Percentiles rank a stretch among this genome's conserved stretches.
Evolutionary conservation across 2,113 vertebrate species (phyloP).

Genomic region (Phodopus roborovskii): DNA sequence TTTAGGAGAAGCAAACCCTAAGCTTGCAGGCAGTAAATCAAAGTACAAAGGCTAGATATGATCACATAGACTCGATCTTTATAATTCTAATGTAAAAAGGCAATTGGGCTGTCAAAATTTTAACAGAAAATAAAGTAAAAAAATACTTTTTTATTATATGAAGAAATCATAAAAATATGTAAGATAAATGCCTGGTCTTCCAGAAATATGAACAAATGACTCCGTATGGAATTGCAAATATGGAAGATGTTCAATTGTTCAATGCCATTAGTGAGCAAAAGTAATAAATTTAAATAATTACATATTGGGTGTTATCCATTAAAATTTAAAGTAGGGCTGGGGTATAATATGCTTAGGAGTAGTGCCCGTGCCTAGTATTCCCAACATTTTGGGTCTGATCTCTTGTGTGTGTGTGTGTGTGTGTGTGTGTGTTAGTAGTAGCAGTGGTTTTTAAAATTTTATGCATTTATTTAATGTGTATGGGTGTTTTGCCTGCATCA

Average conservation of each 20-base stretch:
- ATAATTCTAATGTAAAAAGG: neutral
- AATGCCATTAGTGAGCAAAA: conserved; percentile 13
- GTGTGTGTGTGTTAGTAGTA: neutral
- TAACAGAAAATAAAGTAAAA: conserved; percentile 32
- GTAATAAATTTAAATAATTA: conserved; percentile 17
- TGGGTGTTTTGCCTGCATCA: neutral
- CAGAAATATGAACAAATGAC: neutral
- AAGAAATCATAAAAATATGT: conserved; percentile 21
- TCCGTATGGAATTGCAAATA: conserved; percentile 36
- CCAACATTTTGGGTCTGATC: neutral
- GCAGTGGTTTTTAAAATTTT: neutral
- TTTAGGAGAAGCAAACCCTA: neutral
- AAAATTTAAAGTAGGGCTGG: neutral
- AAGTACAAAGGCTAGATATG: conserved; percentile 24
- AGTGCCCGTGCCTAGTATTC: neutral
- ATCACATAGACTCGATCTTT: conserved; percentile 7
- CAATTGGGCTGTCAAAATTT: conserved; percentile 15
- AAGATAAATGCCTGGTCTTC: neutral
- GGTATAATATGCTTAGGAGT: neutral
- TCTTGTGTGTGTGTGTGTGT: neutral
- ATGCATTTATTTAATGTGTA: neutral
- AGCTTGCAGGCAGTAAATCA: neutral
- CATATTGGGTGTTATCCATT: neutral
- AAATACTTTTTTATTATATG: neutral
- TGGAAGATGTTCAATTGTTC: conserved; percentile 7